Percentiles rank a stretch among this genome's conserved stretches.
Conservation (phyloP, 1,140 invertebrate genomes). For the Calliphora vicina region DNA sequence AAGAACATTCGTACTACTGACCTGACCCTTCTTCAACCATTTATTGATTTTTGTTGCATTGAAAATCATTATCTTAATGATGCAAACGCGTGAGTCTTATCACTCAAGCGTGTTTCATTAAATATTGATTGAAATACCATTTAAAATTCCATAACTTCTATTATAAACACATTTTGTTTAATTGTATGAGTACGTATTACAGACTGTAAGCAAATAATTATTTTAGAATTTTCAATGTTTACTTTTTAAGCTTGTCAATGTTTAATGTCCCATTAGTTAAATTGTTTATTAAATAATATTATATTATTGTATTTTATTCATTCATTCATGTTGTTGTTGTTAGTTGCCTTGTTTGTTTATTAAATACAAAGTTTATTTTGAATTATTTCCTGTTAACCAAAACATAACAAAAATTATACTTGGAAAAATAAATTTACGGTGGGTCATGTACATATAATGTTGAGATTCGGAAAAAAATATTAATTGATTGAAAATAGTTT, state of each 20-base stretch:
- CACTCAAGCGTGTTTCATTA: not conserved
- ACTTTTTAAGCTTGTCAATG: not conserved
- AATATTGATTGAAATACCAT: not conserved
- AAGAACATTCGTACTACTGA: not conserved
- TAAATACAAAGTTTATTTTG: not conserved
- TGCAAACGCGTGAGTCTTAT: constrained; percentile 20
- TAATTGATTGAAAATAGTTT: too few species aligned
- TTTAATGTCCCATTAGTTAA: not conserved
- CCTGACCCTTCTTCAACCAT: not conserved
- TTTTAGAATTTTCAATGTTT: not conserved
- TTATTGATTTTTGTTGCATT: not conserved
- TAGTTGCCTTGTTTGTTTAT: not conserved
- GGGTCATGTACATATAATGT: too few species aligned
- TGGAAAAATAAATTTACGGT: too few species aligned
- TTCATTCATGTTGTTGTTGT: not conserved
- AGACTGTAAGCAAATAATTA: not conserved
- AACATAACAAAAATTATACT: not conserved
- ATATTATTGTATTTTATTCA: not conserved
- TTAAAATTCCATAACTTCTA: not conserved
- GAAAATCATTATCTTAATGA: not conserved
- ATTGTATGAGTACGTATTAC: not conserved
- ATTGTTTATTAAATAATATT: not conserved
- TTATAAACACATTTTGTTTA: not conserved
- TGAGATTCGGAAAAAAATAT: too few species aligned
- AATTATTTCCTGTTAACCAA: not conserved